Evolutionary conservation across 2,797 vertebrate species (phyloP).

Genomic region (Lophius americanus): DNA sequence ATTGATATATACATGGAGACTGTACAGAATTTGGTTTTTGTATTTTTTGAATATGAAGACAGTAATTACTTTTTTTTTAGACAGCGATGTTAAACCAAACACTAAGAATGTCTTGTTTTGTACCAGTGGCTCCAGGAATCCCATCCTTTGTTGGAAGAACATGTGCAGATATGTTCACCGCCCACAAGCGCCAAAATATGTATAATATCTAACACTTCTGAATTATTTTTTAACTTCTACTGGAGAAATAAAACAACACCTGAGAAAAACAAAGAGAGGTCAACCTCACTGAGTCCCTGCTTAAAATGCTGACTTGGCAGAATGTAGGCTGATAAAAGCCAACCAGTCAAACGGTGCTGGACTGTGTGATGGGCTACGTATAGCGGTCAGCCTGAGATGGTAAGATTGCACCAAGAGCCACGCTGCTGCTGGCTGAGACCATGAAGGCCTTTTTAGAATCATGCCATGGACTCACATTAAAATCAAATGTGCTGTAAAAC

Average conservation of each 20-base stretch:
- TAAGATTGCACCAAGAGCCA: background rate
- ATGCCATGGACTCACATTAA: background rate
- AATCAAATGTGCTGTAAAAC: background rate
- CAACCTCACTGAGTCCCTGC: background rate
- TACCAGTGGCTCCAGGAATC: background rate
- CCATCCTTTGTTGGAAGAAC: background rate
- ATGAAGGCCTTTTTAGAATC: background rate
- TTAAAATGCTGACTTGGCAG: constrained; percentile 3
- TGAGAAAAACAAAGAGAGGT: background rate
- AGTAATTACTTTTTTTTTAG: too few relatives aligned
- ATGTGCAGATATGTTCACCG: background rate
- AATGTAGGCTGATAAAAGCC: background rate
- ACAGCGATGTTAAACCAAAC: too few relatives aligned
- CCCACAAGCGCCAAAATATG: too few relatives aligned
- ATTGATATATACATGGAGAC: too few relatives aligned
- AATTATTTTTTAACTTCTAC: too few relatives aligned
- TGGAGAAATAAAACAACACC: background rate
- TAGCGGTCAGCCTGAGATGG: too few relatives aligned
- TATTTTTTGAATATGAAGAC: too few relatives aligned
- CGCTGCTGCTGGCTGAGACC: constrained; percentile 8
- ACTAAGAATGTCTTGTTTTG: too few relatives aligned
- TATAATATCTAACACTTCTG: too few relatives aligned
- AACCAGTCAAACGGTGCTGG: background rate
- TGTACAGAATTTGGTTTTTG: too few relatives aligned
- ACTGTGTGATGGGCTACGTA: background rate